phyloP scores from a whole-genome alignment of 2,888 invertebrate species.

The Trichopria drosophilae region DNA sequence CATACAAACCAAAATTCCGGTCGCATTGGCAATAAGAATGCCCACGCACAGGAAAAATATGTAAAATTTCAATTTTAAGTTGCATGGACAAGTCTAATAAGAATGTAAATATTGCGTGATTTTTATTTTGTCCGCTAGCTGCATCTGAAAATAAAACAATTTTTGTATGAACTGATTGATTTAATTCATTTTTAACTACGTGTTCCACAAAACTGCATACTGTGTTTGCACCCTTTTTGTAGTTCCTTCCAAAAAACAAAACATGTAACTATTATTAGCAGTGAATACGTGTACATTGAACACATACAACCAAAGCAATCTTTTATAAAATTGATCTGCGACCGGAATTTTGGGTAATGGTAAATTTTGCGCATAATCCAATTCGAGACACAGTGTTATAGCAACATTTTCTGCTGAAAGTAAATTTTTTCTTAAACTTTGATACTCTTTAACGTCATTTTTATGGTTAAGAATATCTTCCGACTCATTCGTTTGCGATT shows the following conservation, averaged over 20 bases:
- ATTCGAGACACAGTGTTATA: background rate
- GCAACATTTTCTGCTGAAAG: too few species aligned
- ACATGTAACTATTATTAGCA: constrained; percentile 3
- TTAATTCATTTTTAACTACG: constrained; percentile 1
- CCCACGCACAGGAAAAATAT: too few species aligned
- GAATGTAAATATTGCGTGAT: constrained; percentile 19
- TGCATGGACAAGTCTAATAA: constrained; percentile 14
- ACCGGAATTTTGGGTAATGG: background rate
- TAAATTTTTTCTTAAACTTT: constrained; percentile 9
- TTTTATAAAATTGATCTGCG: background rate
- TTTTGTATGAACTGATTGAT: background rate
- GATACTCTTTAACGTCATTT: background rate
- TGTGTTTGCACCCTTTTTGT: constrained; percentile 2
- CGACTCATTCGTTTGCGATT: background rate
- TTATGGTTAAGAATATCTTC: background rate
- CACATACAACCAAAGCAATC: background rate
- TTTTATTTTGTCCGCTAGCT: constrained; percentile 30
- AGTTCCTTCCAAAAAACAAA: constrained; percentile 1
- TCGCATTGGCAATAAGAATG: too few species aligned
- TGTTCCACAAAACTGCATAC: constrained; percentile 1
- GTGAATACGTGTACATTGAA: background rate
- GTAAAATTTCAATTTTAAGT: constrained; percentile 25
- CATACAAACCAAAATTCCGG: constrained; percentile 13
- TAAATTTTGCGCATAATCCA: constrained; percentile 3
- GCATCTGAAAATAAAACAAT: constrained; percentile 30